These are phyloP conservation scores for Opisthocomus hoazin DNA, from an alignment of 2,113 vertebrate genomes.

Conservation along the genomic window DNA sequence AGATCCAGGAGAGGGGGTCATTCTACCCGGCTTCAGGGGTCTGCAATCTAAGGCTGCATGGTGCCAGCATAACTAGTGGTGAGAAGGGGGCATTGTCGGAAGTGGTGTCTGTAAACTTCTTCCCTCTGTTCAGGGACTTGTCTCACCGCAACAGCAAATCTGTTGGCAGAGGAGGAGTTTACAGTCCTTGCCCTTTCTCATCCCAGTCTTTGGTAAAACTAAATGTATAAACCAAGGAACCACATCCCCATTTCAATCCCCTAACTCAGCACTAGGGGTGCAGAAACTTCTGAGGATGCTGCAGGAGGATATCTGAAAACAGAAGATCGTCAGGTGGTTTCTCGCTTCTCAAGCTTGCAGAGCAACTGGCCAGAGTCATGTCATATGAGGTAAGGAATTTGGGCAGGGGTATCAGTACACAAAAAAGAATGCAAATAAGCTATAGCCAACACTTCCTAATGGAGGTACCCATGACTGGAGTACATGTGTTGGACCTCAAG, in stretches of 20 bases:
- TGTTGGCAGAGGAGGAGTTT: background rate
- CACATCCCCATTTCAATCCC: background rate
- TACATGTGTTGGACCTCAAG: background rate
- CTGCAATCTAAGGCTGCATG: background rate
- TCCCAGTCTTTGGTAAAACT: background rate
- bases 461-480: background rate
- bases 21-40: background rate
- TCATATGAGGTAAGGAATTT: background rate
- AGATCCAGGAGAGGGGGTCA: background rate
- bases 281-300: background rate
- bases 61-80: background rate
- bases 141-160: background rate
- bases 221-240: background rate
- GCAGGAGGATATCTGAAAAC: background rate
- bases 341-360: background rate
- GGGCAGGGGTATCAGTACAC: background rate
- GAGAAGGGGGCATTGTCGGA: background rate
- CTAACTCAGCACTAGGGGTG: background rate
- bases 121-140: background rate
- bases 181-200: background rate
- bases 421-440: background rate
- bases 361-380: background rate
- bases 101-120: background rate
- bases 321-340: background rate
- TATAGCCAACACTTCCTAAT: background rate